Percentiles rank a stretch among this genome's conserved stretches.
phyloP scores from a whole-genome alignment of 2,797 vertebrate genomes.

The Numenius phaeopus region DNA sequence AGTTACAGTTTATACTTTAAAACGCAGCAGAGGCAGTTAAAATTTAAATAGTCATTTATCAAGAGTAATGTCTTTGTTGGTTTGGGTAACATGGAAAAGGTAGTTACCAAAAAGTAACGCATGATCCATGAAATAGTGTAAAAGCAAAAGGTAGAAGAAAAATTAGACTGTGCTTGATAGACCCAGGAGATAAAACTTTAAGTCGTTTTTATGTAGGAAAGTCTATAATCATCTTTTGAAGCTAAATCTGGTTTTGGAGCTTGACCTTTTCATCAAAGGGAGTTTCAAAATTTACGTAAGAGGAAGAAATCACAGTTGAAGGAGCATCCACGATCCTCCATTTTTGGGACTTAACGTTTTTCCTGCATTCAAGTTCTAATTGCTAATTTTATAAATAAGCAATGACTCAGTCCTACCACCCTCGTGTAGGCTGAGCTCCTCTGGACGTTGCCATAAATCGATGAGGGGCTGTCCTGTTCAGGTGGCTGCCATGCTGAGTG shows the following conservation, averaged over 20 bases:
- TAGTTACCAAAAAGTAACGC: neutral
- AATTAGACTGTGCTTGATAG: neutral
- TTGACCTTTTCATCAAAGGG: neutral
- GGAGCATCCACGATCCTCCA: neutral
- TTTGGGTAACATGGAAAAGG: neutral
- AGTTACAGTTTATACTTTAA: conserved; percentile 25
- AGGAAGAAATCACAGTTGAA: neutral
- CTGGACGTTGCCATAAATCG: neutral
- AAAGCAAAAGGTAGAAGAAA: neutral
- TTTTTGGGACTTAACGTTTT: neutral
- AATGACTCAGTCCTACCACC: neutral
- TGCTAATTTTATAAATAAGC: neutral
- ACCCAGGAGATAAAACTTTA: conserved; percentile 4
- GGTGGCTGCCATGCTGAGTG: neutral
- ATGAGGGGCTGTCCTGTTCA: neutral
- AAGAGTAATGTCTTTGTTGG: conserved; percentile 16
- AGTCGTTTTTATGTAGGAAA: conserved; percentile 15
- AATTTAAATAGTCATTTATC: conserved; percentile 48
- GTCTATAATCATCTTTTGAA: neutral
- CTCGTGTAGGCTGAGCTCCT: neutral
- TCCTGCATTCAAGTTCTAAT: neutral
- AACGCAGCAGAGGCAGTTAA: neutral
- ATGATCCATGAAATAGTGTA: neutral
- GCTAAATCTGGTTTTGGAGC: neutral
- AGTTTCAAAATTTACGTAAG: neutral